Conservation (phyloP, 2,797 vertebrate genomes). For the Darevskia mixta region DNA sequence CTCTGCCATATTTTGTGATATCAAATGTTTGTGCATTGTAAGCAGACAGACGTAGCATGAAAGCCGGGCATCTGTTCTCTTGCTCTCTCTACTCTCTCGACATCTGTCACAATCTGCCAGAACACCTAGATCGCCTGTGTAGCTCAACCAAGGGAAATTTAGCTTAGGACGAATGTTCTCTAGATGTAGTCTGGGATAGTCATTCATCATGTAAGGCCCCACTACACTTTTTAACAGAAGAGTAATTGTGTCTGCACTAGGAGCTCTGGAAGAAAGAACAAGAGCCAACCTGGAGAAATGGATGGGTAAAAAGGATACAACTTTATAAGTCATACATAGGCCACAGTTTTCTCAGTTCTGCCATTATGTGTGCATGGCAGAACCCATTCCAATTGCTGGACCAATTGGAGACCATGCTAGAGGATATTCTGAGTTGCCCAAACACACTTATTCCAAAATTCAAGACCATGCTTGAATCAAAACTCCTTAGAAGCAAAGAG, state of each 20-base stretch:
- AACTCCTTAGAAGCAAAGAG: neutral
- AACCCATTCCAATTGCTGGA: neutral
- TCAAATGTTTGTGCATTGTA: slow-evolving; percentile 14
- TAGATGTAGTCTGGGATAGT: neutral
- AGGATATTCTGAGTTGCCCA: neutral
- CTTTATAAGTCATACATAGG: neutral
- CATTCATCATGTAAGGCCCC: neutral
- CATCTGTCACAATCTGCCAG: neutral
- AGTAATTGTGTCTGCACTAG: neutral
- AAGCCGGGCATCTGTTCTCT: neutral
- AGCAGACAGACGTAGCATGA: slow-evolving; percentile 25
- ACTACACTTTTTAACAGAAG: neutral
- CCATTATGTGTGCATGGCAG: neutral
- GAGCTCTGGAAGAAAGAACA: neutral
- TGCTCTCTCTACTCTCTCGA: slow-evolving; percentile 10
- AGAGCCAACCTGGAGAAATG: neutral
- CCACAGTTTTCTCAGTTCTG: neutral
- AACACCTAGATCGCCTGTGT: neutral
- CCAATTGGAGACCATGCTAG: neutral
- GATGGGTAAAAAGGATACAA: neutral
- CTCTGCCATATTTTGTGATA: neutral
- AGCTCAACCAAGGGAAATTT: neutral
- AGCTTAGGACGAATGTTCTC: neutral
- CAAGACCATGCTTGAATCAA: neutral
- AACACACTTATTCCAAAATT: neutral